Percentiles rank a stretch among this genome's conserved stretches.
phyloP scores from a whole-genome alignment of 2,113 vertebrate species.

The Arvicanthis niloticus region DNA sequence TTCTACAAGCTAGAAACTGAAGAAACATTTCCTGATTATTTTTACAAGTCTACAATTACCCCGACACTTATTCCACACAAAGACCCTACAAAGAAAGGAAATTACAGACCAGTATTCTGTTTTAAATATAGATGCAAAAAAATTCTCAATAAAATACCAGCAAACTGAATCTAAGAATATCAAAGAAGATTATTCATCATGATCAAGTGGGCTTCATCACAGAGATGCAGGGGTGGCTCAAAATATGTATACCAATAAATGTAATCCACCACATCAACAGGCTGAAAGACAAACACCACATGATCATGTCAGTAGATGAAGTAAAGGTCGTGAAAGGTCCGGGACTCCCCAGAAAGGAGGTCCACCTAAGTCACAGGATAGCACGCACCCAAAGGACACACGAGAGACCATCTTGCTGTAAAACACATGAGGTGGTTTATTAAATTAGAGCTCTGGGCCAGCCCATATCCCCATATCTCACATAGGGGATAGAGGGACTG shows the following conservation, averaged over 20 bases:
- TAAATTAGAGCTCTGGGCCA: too few relatives aligned
- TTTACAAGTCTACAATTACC: background rate
- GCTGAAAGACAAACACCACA: background rate
- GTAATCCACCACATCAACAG: background rate
- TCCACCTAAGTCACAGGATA: too few relatives aligned
- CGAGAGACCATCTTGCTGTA: too few relatives aligned
- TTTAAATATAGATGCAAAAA: background rate
- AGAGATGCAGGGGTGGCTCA: background rate
- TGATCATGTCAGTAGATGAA: background rate
- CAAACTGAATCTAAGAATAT: background rate
- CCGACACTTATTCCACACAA: background rate
- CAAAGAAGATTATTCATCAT: background rate
- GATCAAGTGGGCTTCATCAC: background rate
- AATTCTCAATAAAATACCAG: background rate
- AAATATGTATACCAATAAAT: background rate
- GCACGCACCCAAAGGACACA: too few relatives aligned
- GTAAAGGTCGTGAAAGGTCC: too few relatives aligned
- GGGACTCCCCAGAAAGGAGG: too few relatives aligned
- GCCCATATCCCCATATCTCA: too few relatives aligned
- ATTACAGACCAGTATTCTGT: background rate
- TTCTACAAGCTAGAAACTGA: background rate
- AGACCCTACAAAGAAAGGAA: background rate
- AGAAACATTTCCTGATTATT: background rate
- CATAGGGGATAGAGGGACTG: too few relatives aligned
- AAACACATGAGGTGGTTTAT: too few relatives aligned